Evolutionary conservation across 1,140 invertebrate species (phyloP).

Genomic region (Halesus radiatus): DNA sequence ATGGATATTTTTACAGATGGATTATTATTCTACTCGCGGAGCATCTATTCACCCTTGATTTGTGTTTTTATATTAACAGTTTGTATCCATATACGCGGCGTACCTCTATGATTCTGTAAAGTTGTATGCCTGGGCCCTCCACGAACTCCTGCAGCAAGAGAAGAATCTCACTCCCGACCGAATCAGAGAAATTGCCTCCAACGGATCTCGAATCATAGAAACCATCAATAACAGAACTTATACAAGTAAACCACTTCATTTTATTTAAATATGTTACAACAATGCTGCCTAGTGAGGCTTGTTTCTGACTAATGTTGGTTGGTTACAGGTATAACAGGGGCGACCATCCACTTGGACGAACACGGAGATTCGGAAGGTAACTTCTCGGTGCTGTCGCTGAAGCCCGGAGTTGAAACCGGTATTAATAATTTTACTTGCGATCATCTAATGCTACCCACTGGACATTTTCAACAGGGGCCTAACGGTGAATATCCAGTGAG

Average conservation of each 20-base stretch:
- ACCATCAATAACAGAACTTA: conserved; percentile 83
- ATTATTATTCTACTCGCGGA: too few relatives aligned
- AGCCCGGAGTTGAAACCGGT: conserved; percentile 65
- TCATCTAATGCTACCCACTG: conserved; percentile 85
- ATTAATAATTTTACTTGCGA: conserved; percentile 77
- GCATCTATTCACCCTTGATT: background rate
- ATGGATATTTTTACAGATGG: too few relatives aligned
- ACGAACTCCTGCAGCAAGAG: conserved; percentile 79
- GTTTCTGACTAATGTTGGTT: too few relatives aligned
- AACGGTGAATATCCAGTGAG: conserved; percentile 77
- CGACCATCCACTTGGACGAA: conserved; percentile 90
- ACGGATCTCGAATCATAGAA: conserved; percentile 84
- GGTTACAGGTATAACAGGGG: conserved; percentile 88
- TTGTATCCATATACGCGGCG: conserved; percentile 93
- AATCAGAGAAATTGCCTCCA: conserved; percentile 80
- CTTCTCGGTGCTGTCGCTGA: conserved; percentile 91
- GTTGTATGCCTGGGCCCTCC: conserved; percentile 89
- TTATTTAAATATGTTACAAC: too few relatives aligned
- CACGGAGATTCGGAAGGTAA: conserved; percentile 97
- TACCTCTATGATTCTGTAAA: conserved; percentile 97
- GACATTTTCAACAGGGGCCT: conserved; percentile 80
- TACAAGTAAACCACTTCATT: conserved; percentile 73
- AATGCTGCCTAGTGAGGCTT: too few relatives aligned
- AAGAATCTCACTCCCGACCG: conserved; percentile 73
- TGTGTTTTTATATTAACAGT: conserved; percentile 67